phyloP scores from a whole-genome alignment of 2,888 invertebrate genomes.

The Chrysomela aeneicollis region DNA sequence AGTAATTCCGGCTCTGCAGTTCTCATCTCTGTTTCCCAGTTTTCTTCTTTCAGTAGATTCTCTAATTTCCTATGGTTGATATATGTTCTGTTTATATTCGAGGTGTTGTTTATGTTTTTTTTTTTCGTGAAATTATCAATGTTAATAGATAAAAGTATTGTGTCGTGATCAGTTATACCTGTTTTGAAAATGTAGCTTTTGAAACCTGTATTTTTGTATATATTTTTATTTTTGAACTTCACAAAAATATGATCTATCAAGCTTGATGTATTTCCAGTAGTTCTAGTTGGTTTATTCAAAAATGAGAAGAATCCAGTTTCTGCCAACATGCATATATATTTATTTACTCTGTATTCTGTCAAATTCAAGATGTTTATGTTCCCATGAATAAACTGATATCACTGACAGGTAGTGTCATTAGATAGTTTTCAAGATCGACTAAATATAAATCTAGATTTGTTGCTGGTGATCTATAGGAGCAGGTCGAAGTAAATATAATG shows the following conservation, averaged over 20 bases:
- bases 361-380: slow-evolving; percentile 16
- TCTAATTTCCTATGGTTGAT: background rate
- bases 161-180: no score
- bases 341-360: slow-evolving; percentile 10
- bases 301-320: slow-evolving; percentile 13
- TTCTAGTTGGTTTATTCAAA: slow-evolving; percentile 21
- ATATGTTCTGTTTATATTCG: no score
- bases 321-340: slow-evolving; percentile 12
- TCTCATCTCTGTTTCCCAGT: background rate
- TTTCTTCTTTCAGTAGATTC: background rate
- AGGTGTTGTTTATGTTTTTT: no score
- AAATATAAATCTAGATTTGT: slow-evolving; percentile 14
- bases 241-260: background rate
- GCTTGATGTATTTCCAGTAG: slow-evolving; percentile 7
- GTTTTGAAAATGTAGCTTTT: no score
- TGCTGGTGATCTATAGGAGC: slow-evolving; percentile 18
- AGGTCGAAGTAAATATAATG: slow-evolving; percentile 7
- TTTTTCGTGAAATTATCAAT: no score
- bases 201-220: no score
- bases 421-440: slow-evolving; percentile 13
- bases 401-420: background rate
- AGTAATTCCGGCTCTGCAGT: no score
- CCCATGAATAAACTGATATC: slow-evolving; percentile 20
- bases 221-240: no score
- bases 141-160: no score